A percentile compares a stretch with the other conserved stretches of the same genome.
phyloP scores from a whole-genome alignment of 1,140 invertebrate species.

The Dendrolimus punctatus region DNA sequence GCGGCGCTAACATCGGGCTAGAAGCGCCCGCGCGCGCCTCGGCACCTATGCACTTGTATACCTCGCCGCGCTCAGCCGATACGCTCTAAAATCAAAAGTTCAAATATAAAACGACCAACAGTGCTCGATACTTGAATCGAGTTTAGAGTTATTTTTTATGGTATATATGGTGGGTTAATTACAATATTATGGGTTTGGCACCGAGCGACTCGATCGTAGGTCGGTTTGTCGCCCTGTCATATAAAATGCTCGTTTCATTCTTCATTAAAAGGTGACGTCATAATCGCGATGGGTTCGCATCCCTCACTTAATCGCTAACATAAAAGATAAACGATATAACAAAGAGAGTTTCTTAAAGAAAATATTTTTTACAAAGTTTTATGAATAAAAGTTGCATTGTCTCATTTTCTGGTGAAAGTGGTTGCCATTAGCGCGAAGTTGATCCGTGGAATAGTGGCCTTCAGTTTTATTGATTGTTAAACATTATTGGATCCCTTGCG shows the following conservation, averaged over 20 bases:
- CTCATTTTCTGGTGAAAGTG: slow-evolving; percentile 24
- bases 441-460: slow-evolving; percentile 23
- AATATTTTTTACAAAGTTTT: no score
- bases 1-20: slow-evolving; percentile 56
- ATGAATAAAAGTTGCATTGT: slow-evolving; percentile 38
- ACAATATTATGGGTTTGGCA: slow-evolving; percentile 55
- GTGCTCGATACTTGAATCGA: not conserved
- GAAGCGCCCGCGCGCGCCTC: slow-evolving; percentile 54
- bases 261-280: slow-evolving; percentile 67
- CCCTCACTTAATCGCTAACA: slow-evolving; percentile 2
- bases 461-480: slow-evolving; percentile 33
- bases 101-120: slow-evolving; percentile 3
- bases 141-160: slow-evolving; percentile 3
- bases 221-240: slow-evolving; percentile 45
- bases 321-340: no score
- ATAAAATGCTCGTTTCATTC: slow-evolving; percentile 55
- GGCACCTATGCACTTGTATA: slow-evolving; percentile 17
- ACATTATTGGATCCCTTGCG: slow-evolving; percentile 19
- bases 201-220: slow-evolving; percentile 33
- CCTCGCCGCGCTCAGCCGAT: slow-evolving; percentile 16
- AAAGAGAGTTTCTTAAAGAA: no score
- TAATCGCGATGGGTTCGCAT: slow-evolving; percentile 36
- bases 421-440: slow-evolving; percentile 9
- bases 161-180: slow-evolving; percentile 42
- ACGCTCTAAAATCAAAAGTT: slow-evolving; percentile 26